These are phyloP conservation scores for Bicyclus anynana DNA, from an alignment of 1,140 invertebrate genomes.

Conservation along the genomic window DNA sequence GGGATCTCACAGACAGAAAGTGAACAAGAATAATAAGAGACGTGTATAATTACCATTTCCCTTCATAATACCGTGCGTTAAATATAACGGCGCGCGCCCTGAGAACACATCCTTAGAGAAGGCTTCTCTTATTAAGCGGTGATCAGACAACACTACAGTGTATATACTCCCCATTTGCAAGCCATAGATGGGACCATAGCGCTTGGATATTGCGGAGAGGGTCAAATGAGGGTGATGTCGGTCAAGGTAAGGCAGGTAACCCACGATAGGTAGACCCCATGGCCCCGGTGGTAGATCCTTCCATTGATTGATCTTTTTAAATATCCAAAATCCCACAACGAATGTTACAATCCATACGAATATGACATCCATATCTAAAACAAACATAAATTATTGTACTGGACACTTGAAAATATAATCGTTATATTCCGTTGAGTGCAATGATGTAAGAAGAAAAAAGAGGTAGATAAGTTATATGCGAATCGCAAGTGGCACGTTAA, in stretches of 20 bases:
- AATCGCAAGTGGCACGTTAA: too few species aligned
- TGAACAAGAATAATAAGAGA: background rate
- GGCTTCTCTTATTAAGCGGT: constrained; percentile 82
- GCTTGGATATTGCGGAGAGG: constrained; percentile 80
- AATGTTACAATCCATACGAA: constrained; percentile 54
- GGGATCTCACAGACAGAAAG: too few species aligned
- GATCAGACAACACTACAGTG: constrained; percentile 86
- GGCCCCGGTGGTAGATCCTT: constrained; percentile 85
- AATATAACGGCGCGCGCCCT: constrained; percentile 86
- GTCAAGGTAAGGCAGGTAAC: constrained; percentile 86
- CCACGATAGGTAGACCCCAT: constrained; percentile 85
- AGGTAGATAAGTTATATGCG: too few species aligned
- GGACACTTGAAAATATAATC: too few species aligned
- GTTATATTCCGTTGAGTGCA: too few species aligned
- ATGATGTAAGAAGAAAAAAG: too few species aligned
- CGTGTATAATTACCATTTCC: constrained; percentile 84
- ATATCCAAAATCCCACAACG: constrained; percentile 61
- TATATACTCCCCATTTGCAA: constrained; percentile 85
- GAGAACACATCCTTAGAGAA: constrained; percentile 83
- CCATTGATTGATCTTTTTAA: constrained; percentile 57
- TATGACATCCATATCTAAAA: constrained; percentile 63
- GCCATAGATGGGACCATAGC: constrained; percentile 85
- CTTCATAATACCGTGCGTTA: constrained; percentile 91
- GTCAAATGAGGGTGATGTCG: constrained; percentile 82
- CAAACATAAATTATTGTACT: constrained; percentile 7